phyloP scores from a whole-genome alignment of 2,113 vertebrate species.

The Genyomyrus donnyi region DNA sequence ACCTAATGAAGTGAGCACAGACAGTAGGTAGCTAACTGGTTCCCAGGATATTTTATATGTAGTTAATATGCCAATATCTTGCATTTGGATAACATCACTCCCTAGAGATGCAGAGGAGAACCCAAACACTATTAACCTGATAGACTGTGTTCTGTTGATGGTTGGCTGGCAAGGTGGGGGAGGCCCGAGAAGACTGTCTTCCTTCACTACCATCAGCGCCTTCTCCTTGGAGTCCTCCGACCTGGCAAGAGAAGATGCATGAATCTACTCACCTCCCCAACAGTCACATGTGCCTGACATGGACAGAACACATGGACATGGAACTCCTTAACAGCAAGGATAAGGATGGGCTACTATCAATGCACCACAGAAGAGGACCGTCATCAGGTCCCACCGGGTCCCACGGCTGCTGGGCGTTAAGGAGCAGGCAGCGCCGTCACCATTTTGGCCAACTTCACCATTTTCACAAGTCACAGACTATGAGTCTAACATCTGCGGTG shows the following conservation, averaged over 20 bases:
- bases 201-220: slow-evolving; percentile 80
- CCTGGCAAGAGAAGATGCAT: not conserved
- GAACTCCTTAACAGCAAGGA: not conserved
- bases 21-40: not conserved
- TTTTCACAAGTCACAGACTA: not conserved
- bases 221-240: slow-evolving; percentile 53
- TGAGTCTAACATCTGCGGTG: not conserved
- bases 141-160: slow-evolving; percentile 66
- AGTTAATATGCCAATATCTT: not conserved
- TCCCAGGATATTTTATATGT: not conserved
- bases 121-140: slow-evolving; percentile 54
- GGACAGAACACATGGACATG: not conserved
- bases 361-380: not conserved
- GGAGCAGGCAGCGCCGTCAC: not conserved
- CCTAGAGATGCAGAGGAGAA: not conserved
- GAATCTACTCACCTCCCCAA: not conserved
- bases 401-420: not conserved
- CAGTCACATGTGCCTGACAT: not conserved
- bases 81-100: not conserved
- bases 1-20: not conserved
- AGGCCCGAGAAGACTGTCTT: slow-evolving; percentile 70
- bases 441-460: not conserved
- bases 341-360: not conserved
- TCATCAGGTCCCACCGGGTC: not conserved
- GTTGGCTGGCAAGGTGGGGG: slow-evolving; percentile 67